Conservation (phyloP, 2,797 vertebrate species). For the Anisognathus igniventris region DNA sequence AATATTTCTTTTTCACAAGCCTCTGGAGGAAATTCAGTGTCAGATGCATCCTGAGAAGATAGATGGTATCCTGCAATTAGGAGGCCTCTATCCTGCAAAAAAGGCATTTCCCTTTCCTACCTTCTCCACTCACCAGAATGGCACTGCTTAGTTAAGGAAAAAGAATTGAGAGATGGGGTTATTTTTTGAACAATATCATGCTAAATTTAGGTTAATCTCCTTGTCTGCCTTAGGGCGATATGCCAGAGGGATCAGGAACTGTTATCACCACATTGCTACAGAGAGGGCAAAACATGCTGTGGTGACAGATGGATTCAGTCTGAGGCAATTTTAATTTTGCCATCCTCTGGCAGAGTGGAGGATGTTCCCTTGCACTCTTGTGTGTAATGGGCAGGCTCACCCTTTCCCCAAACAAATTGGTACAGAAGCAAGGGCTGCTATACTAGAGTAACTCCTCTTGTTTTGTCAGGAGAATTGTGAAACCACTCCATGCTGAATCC, state of each 20-base stretch:
- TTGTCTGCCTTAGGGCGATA: not conserved
- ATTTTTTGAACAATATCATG: not conserved
- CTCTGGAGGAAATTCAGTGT: conserved; percentile 41
- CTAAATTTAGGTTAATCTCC: conserved; percentile 3
- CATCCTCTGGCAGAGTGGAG: not conserved
- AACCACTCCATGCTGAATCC: not conserved
- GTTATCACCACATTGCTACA: not conserved
- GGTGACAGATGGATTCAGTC: not conserved
- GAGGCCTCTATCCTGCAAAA: not conserved
- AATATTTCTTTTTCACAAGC: not conserved
- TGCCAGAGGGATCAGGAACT: not conserved
- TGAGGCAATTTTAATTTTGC: not conserved
- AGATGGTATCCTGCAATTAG: conserved; percentile 40
- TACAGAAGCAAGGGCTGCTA: not conserved
- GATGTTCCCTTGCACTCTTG: not conserved
- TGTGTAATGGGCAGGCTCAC: not conserved
- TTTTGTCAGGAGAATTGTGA: not conserved
- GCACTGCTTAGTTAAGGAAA: not conserved
- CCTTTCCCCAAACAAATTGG: not conserved
- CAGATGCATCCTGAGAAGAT: conserved; percentile 29
- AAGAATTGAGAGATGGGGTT: not conserved
- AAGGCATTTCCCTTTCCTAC: conserved; percentile 41
- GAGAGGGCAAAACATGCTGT: not conserved
- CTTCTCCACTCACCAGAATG: not conserved
- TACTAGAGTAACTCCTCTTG: not conserved